phyloP scores from a whole-genome alignment of 2,888 invertebrate species.

The Helobdella robusta region DNA sequence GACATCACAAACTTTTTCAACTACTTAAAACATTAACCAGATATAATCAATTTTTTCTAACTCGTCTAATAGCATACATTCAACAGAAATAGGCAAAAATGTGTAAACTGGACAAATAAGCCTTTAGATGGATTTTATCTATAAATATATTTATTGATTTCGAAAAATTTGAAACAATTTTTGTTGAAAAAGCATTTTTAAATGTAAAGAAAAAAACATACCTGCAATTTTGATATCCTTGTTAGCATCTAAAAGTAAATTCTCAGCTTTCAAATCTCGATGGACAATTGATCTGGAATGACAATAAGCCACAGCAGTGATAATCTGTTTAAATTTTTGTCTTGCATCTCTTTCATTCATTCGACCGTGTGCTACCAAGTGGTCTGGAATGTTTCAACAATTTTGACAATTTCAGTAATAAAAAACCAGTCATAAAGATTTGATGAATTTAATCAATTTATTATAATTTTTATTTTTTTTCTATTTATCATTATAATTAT shows the following conservation, averaged over 20 bases:
- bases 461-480: background rate
- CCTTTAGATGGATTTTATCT: too few species aligned
- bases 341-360: slow-evolving; percentile 89
- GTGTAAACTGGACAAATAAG: too few species aligned
- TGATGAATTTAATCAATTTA: background rate
- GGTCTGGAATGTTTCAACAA: too few species aligned
- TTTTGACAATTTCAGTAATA: slow-evolving; percentile 26
- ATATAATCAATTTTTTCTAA: too few species aligned
- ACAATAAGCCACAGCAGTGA: slow-evolving; percentile 90
- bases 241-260: slow-evolving; percentile 80
- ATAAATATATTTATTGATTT: too few species aligned
- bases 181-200: too few species aligned
- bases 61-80: too few species aligned
- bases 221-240: slow-evolving; percentile 81
- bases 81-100: too few species aligned
- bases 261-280: slow-evolving; percentile 71
- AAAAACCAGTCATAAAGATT: background rate
- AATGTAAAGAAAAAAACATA: too few species aligned
- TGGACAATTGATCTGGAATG: slow-evolving; percentile 86
- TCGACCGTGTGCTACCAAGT: slow-evolving; percentile 64
- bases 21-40: too few species aligned
- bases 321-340: slow-evolving; percentile 84
- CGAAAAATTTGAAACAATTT: too few species aligned
- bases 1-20: too few species aligned
- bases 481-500: background rate